Base-by-base conservation (phyloP, 2,888 invertebrate species). In the Apamea anceps region DNA sequence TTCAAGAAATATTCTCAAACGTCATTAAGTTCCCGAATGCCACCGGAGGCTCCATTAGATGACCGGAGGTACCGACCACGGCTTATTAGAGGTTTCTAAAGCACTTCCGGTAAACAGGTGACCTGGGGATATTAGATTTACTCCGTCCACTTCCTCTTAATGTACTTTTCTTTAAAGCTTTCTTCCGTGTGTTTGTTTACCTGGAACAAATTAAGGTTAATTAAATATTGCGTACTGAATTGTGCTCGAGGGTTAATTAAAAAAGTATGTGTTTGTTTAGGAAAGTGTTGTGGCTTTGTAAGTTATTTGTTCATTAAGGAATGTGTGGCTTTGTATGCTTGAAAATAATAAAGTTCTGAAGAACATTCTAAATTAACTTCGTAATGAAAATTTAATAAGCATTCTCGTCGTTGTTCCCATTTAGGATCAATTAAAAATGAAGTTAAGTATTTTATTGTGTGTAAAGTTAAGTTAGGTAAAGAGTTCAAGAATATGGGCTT, bases 171-270 rank as follows among this genome's bases (percentile, higher is more conserved):
- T 76, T 80, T 77, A 75, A 80, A 79, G 79, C 75, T 76, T 70
- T 67, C 72, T 72, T 67, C 28, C 28, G 62, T 45, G 57, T 80
- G 73, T 79, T 86, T 80, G 72, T 77, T 85, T 89, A 89, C 89
- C 90, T 89, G 89, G 25, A 89, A 89, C 86, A 89, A 89, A 84
- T 71, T 32, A 77, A 62, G 66, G 57, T 75, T 32, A 65, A 86
- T 86, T 86, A 75, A 77, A 75, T 85, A 81, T 84, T 74, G 80
- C 60, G 72, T 68, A 42, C 48, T 57, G 67, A 48, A 77, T 54
- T 79, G 60, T 79, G 15, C 62, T 75, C 67, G 42, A 15, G 42
- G 12, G 71, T 67, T 87, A 51, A 85, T 75, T 72, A 66, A 72
- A 81, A 80, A 85, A 73, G 42, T 71, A 66, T 63, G n/a, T 48